Base-by-base conservation (phyloP, 2,113 vertebrate species). In the Zosterops pallidus region DNA sequence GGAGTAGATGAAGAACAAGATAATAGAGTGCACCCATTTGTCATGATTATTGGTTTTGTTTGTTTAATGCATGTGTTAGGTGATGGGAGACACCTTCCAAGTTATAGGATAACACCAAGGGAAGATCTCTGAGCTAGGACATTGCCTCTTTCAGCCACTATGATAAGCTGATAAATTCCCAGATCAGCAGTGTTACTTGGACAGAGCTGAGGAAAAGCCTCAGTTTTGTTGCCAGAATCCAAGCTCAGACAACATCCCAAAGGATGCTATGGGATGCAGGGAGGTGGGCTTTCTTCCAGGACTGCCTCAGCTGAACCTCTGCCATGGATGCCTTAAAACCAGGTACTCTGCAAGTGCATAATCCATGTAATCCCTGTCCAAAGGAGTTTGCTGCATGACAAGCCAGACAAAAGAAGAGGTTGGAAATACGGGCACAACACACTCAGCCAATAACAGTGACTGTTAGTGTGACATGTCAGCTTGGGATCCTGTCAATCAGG, bases 351-450 rank as follows among this genome's bases (percentile, higher is more conserved):
- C 42, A 92, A 29, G 55, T 8, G 12, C 29, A 35, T 83, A 67
- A 71, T 55, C 35, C 0, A 0, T 53, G 35, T 31, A 47, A 55
- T 41, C 33, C 37, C 19, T 5, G 0, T 69, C 60, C 0, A 1
- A 21, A 77, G 55, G 37, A 52, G 39, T 1, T 47, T 67, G 26
- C 47, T 46, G 29, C 0, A 0, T 42, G 49, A n/a, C 47, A 52
- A 64, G 28, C 26, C 1, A 2, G 60, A 42, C 75, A 57, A 75
- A 78, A 74, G 49, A 82, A 53, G 1, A 1, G 25, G 4, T 77
- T 31, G 76, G 29, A 75, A 59, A 67, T 12, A 28, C 1, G 23
- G 35, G 25, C 57, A 49, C 4, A 12, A 44, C 11, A 33, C 25
- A 14, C 18, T 28, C 33, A 57, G 26, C 33, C 56, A 68, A 13